Conservation (phyloP, 2,888 invertebrate genomes). For the Ptilodon capucinus region DNA sequence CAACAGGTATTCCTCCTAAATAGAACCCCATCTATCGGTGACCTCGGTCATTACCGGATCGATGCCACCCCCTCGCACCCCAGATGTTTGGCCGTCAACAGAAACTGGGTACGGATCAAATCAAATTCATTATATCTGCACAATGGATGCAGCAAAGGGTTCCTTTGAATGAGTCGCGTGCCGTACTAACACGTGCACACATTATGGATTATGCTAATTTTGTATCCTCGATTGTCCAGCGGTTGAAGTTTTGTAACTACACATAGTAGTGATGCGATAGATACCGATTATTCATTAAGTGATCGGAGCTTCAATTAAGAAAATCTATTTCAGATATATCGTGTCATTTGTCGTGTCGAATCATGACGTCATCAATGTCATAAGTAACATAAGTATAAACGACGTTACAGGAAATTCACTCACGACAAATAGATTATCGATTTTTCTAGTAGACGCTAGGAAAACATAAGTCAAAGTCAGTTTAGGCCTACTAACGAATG, state of each 20-base stretch:
- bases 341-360: no score
- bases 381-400: no score
- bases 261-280: not conserved
- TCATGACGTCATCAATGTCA: no score
- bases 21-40: slow-evolving; percentile 18
- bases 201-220: slow-evolving; percentile 58
- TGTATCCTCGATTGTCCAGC: slow-evolving; percentile 37
- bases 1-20: slow-evolving; percentile 5
- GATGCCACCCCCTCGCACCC: slow-evolving; percentile 31
- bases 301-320: no score
- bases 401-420: no score
- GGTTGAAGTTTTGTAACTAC: slow-evolving; percentile 15
- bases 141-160: slow-evolving; percentile 54
- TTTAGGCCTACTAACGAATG: no score
- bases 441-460: no score
- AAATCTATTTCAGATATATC: no score
- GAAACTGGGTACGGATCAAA: slow-evolving; percentile 44
- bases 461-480: no score
- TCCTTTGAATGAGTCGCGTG: slow-evolving; percentile 54
- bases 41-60: slow-evolving; percentile 36
- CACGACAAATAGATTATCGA: no score
- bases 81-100: slow-evolving; percentile 37
- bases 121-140: slow-evolving; percentile 51
- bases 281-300: no score
- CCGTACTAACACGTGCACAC: slow-evolving; percentile 47